A percentile compares a stretch with the other conserved stretches of the same genome.
Conservation (phyloP, 2,797 vertebrate species). For the Nasua narica region DNA sequence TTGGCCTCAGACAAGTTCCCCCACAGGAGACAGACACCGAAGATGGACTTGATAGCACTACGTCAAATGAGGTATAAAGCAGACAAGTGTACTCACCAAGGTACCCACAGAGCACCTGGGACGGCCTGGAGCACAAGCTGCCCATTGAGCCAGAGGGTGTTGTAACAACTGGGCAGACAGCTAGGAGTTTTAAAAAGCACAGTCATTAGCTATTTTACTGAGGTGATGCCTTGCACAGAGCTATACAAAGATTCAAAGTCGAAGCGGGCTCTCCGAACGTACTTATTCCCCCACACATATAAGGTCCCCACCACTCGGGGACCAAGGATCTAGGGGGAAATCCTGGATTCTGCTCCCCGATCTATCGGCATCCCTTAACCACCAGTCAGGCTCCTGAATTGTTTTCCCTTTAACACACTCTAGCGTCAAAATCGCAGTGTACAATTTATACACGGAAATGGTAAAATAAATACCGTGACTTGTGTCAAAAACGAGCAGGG, state of each 20-base stretch:
- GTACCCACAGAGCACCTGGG: constrained; percentile 78
- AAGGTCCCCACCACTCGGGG: not conserved
- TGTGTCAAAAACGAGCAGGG: not conserved
- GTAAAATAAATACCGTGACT: constrained; percentile 35
- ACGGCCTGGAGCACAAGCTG: constrained; percentile 70
- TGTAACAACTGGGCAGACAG: constrained; percentile 76
- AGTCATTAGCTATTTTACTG: constrained; percentile 71
- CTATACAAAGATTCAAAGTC: constrained; percentile 62
- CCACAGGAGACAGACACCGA: constrained; percentile 41
- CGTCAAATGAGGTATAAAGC: constrained; percentile 64
- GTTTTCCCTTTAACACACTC: not conserved
- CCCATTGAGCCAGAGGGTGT: constrained; percentile 75
- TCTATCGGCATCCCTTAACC: not conserved
- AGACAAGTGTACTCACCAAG: constrained; percentile 72
- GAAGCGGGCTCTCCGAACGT: not conserved
- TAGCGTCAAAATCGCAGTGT: not conserved
- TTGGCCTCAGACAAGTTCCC: not conserved
- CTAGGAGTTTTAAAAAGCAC: constrained; percentile 78
- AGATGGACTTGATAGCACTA: not conserved
- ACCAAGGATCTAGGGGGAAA: too few relatives aligned
- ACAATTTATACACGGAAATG: not conserved
- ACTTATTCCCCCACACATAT: not conserved
- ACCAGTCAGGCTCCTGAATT: not conserved
- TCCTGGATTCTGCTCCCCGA: not conserved
- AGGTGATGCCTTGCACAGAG: constrained; percentile 55